Conservation (phyloP, 2,888 invertebrate species). For the Cosmia pyralina region DNA sequence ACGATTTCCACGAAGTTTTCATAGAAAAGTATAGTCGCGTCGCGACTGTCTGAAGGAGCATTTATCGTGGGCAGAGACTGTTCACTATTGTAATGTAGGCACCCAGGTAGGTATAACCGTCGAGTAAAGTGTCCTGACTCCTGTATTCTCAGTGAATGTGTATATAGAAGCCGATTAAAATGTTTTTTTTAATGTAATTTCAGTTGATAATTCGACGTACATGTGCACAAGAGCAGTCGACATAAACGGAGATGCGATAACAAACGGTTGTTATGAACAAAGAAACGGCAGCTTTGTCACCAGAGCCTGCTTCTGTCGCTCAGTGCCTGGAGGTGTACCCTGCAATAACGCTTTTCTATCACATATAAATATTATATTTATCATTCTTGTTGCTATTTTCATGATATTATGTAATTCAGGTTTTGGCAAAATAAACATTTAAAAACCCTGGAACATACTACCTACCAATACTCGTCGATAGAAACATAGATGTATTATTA, state of each 20-base stretch:
- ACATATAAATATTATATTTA: slow-evolving; percentile 53
- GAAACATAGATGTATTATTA: no score
- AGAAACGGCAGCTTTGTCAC: slow-evolving; percentile 80
- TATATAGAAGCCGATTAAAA: neutral
- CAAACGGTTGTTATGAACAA: slow-evolving; percentile 91
- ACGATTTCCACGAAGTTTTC: no score
- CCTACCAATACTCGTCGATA: no score
- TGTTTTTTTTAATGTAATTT: slow-evolving; percentile 66
- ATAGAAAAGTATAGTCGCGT: neutral
- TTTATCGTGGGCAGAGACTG: no score
- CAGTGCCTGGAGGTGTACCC: slow-evolving; percentile 80
- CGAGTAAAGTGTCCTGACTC: neutral
- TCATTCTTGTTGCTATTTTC: slow-evolving; percentile 60
- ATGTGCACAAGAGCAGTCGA: slow-evolving; percentile 92
- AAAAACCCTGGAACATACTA: slow-evolving; percentile 6
- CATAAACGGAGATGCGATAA: slow-evolving; percentile 83
- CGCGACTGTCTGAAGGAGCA: no score
- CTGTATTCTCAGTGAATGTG: neutral
- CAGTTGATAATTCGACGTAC: slow-evolving; percentile 93
- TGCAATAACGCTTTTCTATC: slow-evolving; percentile 74
- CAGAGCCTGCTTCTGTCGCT: slow-evolving; percentile 83
- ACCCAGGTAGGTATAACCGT: neutral
- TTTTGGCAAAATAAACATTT: slow-evolving; percentile 21
- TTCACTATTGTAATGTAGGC: neutral
- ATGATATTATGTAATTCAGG: slow-evolving; percentile 52